Base-by-base conservation (phyloP, 2,888 invertebrate genomes). In the Hypselothyrea guttata region DNA sequence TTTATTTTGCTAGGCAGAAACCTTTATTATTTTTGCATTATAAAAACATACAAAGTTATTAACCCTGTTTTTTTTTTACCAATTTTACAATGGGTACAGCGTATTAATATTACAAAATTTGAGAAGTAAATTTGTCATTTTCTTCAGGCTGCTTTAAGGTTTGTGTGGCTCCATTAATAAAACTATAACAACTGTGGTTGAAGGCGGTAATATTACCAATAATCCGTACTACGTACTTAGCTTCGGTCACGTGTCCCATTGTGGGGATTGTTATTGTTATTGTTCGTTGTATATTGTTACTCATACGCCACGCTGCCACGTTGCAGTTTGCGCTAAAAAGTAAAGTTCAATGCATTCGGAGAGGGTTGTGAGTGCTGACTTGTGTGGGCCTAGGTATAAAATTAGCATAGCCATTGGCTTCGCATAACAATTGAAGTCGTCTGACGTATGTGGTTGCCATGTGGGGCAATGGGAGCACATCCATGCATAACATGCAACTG, bases 271-370 rank as follows among this genome's bases (percentile, higher is more conserved):
- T 18, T 52, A 5, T 22, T 22, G 22, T 22, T 22, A 22, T 31
- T 34, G 37, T 65, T 41, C 54, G 54, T 28, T 52, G 48, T 12
- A 48, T 22, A 48, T 69, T 62, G 59, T 76, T 81, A 81, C 74
- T 58, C 67, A 84, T 77, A 67, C 71, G 77, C 77, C 77, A 81
- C 82, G 84, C 81, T 77, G 84, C 49, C 77, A 84, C 82, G 84
- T 84, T 77, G 84, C 49, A 69, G 28, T 38, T 38, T 59, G 54
- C 46, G 40, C 56, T 47, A 37, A 8, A 16, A 31, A 38, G 48
- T 2, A 54, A 55, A 55, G 84, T 77, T 77, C 77, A 77, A 81
- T 74, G 77, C 78, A 76, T 84, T 84, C 58, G 11, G 48, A 48
- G 73, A 72, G 71, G 58, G 54, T 60, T 63, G 53, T 30, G 60